phyloP scores from a whole-genome alignment of 1,140 invertebrate genomes.

The Forficula auricularia region DNA sequence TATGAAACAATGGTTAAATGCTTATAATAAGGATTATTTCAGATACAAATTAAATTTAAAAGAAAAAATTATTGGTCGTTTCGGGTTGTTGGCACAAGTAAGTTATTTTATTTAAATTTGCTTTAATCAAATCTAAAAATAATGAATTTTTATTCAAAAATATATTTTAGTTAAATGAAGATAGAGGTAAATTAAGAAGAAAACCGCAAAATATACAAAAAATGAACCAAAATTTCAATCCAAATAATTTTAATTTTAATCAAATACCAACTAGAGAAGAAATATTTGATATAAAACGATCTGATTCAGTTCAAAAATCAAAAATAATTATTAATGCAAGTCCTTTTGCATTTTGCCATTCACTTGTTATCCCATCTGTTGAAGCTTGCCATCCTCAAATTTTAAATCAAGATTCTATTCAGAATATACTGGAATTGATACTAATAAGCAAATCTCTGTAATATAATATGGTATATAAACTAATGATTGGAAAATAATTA shows the following conservation, averaged over 20 bases:
- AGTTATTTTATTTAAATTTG: slow-evolving; percentile 3
- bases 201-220: slow-evolving; percentile 36
- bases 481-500: neutral
- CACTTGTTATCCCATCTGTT: slow-evolving; percentile 41
- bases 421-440: slow-evolving; percentile 28
- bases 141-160: slow-evolving; percentile 9
- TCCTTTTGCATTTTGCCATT: slow-evolving; percentile 47
- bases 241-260: slow-evolving; percentile 46
- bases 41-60: slow-evolving; percentile 22
- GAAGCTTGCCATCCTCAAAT: slow-evolving; percentile 38
- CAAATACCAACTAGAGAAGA: slow-evolving; percentile 39
- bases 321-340: slow-evolving; percentile 45
- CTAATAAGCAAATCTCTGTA: slow-evolving; percentile 32
- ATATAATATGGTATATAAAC: slow-evolving; percentile 13
- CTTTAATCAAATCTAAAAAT: slow-evolving; percentile 12
- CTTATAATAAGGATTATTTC: slow-evolving; percentile 18
- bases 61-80: slow-evolving; percentile 23
- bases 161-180: slow-evolving; percentile 41
- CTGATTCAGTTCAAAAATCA: slow-evolving; percentile 21
- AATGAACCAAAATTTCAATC: slow-evolving; percentile 39
- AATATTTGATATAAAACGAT: slow-evolving; percentile 26
- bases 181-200: slow-evolving; percentile 37
- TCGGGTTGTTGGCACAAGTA: slow-evolving; percentile 27
- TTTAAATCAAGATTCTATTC: slow-evolving; percentile 28
- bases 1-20: slow-evolving; percentile 20